Evolutionary conservation across 2,113 vertebrate genomes (phyloP).

Genomic region (Syngnathus floridae): DNA sequence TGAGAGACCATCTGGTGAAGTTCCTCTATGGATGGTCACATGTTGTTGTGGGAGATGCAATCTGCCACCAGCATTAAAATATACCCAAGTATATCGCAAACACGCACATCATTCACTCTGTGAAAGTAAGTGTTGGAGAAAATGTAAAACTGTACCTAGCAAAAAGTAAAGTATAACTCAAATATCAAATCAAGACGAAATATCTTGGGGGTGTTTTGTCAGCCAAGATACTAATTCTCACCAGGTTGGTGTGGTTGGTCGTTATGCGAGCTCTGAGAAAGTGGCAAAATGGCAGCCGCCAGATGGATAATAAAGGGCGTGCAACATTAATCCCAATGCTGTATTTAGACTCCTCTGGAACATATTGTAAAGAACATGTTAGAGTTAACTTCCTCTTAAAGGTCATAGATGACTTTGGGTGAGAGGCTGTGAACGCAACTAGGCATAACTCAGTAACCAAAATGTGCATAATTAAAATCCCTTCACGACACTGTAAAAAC

Average conservation of each 20-base stretch:
- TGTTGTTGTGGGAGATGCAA: constrained; percentile 31
- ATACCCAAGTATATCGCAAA: constrained; percentile 21
- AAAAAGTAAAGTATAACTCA: not conserved
- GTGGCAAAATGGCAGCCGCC: no score
- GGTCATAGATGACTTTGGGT: no score
- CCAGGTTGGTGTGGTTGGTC: no score
- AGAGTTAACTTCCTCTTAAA: no score
- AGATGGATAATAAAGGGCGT: no score
- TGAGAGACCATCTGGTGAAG: constrained; percentile 62
- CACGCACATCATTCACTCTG: not conserved
- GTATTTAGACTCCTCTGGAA: no score
- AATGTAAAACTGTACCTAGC: not conserved
- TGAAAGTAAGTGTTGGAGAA: not conserved
- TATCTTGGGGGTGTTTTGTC: not conserved
- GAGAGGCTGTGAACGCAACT: no score
- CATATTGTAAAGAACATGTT: no score
- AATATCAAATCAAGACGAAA: not conserved
- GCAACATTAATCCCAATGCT: no score
- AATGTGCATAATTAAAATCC: not conserved
- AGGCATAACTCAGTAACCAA: constrained; percentile 11
- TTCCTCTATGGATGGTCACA: constrained; percentile 45
- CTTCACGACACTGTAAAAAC: not conserved
- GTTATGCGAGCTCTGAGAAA: no score
- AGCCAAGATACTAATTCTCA: not conserved
- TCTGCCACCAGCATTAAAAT: constrained; percentile 37